Evolutionary conservation across 2,797 vertebrate genomes (phyloP).

Genomic region (Sternarchorhynchus goeldii): DNA sequence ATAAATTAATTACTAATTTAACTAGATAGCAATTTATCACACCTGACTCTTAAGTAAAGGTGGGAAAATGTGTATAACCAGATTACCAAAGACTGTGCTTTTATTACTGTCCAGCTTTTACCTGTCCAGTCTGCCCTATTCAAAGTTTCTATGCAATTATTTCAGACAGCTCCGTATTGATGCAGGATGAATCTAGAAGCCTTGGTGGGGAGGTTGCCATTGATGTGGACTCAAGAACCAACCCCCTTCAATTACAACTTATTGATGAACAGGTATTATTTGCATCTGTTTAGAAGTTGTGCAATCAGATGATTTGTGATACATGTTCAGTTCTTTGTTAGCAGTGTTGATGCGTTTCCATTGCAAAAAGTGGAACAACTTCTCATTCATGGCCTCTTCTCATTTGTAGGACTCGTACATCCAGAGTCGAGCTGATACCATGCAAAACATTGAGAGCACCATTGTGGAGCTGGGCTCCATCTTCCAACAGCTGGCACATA

Average conservation of each 20-base stretch:
- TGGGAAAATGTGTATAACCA: not conserved
- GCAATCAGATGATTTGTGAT: not conserved
- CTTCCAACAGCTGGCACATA: conserved; percentile 93
- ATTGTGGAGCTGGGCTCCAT: conserved; percentile 95
- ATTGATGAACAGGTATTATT: conserved; percentile 87
- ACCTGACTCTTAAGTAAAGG: too few species aligned
- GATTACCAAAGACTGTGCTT: too few species aligned
- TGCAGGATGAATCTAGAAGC: conserved; percentile 86
- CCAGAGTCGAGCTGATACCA: conserved; percentile 91
- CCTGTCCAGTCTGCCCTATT: not conserved
- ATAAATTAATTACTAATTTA: too few species aligned
- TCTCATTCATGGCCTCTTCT: not conserved
- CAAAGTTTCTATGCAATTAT: not conserved
- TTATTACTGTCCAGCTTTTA: too few species aligned
- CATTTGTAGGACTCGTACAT: conserved; percentile 87
- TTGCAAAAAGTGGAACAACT: too few species aligned
- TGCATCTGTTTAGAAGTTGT: not conserved
- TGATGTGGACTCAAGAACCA: conserved; percentile 84
- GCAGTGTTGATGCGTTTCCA: too few species aligned
- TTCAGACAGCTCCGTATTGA: conserved; percentile 83
- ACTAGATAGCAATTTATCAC: too few species aligned
- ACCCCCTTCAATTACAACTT: conserved; percentile 88
- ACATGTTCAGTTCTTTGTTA: not conserved
- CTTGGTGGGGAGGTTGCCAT: conserved; percentile 84
- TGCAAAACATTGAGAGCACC: conserved; percentile 95